These are phyloP conservation scores for Drosophila bunnanda DNA, from an alignment of 2,888 invertebrate genomes.

Conservation along the genomic window DNA sequence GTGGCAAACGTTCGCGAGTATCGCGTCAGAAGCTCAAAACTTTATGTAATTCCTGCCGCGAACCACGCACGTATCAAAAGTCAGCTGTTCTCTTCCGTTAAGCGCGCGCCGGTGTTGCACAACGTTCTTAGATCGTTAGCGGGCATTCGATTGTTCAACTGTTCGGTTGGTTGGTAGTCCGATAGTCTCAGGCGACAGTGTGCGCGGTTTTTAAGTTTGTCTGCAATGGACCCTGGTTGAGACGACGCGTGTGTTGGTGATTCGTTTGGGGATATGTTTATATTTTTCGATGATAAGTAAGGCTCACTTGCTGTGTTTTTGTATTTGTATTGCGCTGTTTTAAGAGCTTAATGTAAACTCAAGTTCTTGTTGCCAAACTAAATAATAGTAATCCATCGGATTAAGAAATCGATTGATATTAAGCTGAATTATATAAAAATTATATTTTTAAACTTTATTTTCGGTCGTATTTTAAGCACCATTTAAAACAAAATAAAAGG, in stretches of 20 bases:
- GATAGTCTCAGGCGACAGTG: conserved; percentile 26
- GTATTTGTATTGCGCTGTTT: background rate
- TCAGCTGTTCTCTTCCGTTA: conserved; percentile 62
- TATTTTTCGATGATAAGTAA: conserved; percentile 13
- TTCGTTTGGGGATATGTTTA: conserved; percentile 8
- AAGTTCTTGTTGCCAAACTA: no score
- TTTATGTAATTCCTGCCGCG: conserved; percentile 82
- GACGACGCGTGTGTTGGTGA: conserved; percentile 19
- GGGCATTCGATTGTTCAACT: conserved; percentile 6
- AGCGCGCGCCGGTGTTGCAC: conserved; percentile 48
- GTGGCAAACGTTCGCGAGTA: conserved; percentile 49
- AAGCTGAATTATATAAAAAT: no score
- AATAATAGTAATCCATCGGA: background rate
- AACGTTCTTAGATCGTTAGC: conserved; percentile 15
- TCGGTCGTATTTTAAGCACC: no score
- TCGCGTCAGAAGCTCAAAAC: conserved; percentile 61
- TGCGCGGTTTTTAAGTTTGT: conserved; percentile 36
- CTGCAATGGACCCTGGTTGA: conserved; percentile 11
- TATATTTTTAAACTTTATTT: no score
- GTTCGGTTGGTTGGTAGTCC: conserved; percentile 14
- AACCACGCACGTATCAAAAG: conserved; percentile 62
- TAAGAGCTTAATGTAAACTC: background rate
- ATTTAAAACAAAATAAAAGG: no score
- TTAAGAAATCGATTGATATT: background rate
- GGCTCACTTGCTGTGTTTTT: conserved; percentile 15